These are phyloP conservation scores for Microvelia longipes DNA, from an alignment of 1,140 invertebrate species.

Conservation along the genomic window DNA sequence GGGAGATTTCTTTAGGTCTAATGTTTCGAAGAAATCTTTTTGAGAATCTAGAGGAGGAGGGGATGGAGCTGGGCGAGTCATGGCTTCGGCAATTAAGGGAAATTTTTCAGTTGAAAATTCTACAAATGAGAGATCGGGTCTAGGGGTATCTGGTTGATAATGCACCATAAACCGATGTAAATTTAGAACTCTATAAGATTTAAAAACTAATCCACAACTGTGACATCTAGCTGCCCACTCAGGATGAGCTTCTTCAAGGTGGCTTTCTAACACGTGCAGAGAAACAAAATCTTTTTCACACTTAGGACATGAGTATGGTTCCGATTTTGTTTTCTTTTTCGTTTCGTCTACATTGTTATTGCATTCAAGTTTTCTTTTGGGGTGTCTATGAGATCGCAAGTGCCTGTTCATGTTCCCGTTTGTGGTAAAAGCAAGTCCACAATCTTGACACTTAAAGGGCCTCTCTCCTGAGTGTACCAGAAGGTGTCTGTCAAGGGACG, in stretches of 20 bases:
- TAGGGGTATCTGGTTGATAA: constrained; percentile 29
- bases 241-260: constrained; percentile 54
- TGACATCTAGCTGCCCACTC: constrained; percentile 51
- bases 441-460: constrained; percentile 60
- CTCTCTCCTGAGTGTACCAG: constrained; percentile 56
- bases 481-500: constrained; percentile 57
- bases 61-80: not conserved
- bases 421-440: constrained; percentile 69
- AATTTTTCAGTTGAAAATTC: constrained; percentile 66
- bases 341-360: constrained; percentile 1
- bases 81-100: constrained; percentile 43
- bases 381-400: constrained; percentile 45
- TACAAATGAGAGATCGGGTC: constrained; percentile 49
- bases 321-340: constrained; percentile 12
- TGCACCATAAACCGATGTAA: constrained; percentile 45
- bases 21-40: constrained; percentile 1
- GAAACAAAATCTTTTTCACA: constrained; percentile 47
- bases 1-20: not conserved
- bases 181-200: constrained; percentile 50
- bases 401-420: constrained; percentile 81
- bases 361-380: constrained; percentile 1
- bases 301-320: constrained; percentile 35
- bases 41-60: not conserved
- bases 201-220: constrained; percentile 49
- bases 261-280: constrained; percentile 41